Conservation (phyloP, 2,888 invertebrate genomes). For the Erynnis tages region DNA sequence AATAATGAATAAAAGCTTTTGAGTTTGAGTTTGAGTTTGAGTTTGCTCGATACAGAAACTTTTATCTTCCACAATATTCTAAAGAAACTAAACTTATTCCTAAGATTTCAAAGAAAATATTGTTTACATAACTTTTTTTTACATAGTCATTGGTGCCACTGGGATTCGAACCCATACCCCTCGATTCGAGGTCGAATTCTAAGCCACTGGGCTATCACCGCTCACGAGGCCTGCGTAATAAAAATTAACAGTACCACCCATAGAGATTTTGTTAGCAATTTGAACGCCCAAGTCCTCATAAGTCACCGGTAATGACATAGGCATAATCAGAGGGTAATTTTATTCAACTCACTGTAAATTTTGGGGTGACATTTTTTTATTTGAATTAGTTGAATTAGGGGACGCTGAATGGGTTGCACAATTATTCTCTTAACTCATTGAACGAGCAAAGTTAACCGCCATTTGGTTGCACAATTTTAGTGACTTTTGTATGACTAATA, state of each 20-base stretch:
- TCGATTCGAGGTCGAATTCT: too few relatives aligned
- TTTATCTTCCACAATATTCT: too few relatives aligned
- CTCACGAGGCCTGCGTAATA: constrained; percentile 31
- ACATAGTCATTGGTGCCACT: too few relatives aligned
- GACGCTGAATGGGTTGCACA: constrained; percentile 28
- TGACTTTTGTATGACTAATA: too few relatives aligned
- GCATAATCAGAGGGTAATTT: constrained; percentile 38
- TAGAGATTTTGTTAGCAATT: constrained; percentile 36
- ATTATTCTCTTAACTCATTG: constrained; percentile 18
- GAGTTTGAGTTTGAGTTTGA: too few relatives aligned
- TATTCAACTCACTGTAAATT: constrained; percentile 33
- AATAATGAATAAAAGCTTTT: too few relatives aligned
- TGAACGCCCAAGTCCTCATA: constrained; percentile 33
- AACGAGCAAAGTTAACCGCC: constrained; percentile 8
- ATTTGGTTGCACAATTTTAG: constrained; percentile 6
- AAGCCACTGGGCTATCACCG: too few relatives aligned
- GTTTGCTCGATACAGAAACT: too few relatives aligned
- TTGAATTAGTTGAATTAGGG: constrained; percentile 32
- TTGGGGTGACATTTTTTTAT: constrained; percentile 33
- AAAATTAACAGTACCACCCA: constrained; percentile 34
- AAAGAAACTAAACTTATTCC: too few relatives aligned
- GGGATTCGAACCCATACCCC: too few relatives aligned
- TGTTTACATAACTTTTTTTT: too few relatives aligned
- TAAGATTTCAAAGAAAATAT: too few relatives aligned
- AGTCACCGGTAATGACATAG: constrained; percentile 32